Evolutionary conservation across 2,888 invertebrate genomes (phyloP), one percentile per base, ranked within the genome.

Genomic region (Cephus runcator): DNA sequence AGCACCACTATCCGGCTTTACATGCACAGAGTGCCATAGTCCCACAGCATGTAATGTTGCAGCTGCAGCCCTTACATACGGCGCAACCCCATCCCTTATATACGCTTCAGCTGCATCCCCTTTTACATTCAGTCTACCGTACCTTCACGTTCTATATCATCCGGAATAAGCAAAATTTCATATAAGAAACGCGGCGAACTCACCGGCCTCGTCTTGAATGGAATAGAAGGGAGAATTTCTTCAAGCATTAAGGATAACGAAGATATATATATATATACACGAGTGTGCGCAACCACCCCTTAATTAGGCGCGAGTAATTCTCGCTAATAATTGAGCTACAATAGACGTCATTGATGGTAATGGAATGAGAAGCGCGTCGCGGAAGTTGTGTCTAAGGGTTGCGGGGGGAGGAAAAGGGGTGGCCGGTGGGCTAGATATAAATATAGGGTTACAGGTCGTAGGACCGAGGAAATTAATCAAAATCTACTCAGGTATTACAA

Each of bases 391-490:
- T 30, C 71, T 31, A 34, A 71, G 71, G 34, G 71, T 34, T 1
- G 71, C 11, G 31, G 69, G 12, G 12, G 33, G 31, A 12, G 34
- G 33, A 12, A 23, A 31, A 15, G 56, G 56, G 56, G 23, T 56
- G 1, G 23, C 1, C 15, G 40, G 15, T 9, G 23, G 23, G 56
- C 2, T 9, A 56, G 6, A 56, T 56, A 56, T 56, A 56, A 23
- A 23, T 56, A 56, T 56, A 56, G 23, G 56, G 9, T 56, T 56
- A 15, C 56, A 56, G 56, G 56, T 56, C 23, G 56, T 23, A 23
- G 56, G 23, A 56, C 9, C 56, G 56, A 36, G 71, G 73, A 76
- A 76, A 76, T 76, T 76, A 71, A 76, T 76, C 69, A 76, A 76
- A 76, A 76, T 73, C 76, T 73, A 76, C 68, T 40, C 56, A 68